Conservation (phyloP, 2,888 invertebrate species). For the Anaspis maculata region DNA sequence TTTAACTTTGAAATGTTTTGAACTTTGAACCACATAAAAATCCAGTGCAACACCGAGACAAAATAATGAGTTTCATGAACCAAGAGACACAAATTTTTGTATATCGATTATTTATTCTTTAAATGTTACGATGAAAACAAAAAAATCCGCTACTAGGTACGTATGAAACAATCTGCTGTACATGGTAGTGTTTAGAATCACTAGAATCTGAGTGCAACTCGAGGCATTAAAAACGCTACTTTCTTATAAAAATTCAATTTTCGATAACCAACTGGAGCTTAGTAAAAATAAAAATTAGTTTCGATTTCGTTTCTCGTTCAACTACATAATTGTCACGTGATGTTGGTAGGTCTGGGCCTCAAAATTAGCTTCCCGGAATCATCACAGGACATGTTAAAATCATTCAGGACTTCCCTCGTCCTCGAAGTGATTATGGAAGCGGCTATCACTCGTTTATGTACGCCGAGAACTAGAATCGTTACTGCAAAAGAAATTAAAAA, state of each 20-base stretch:
- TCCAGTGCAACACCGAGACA: too few relatives aligned
- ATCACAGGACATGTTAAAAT: conserved; percentile 98
- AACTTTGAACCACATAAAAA: too few relatives aligned
- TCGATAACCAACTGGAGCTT: conserved; percentile 4
- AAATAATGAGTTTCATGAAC: too few relatives aligned
- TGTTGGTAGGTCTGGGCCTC: conserved; percentile 68
- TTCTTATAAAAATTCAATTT: conserved; percentile 10
- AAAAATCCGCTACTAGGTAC: too few relatives aligned
- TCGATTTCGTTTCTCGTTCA: conserved; percentile 6
- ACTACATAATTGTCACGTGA: conserved; percentile 41
- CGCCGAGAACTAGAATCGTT: conserved; percentile 81
- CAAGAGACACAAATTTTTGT: too few relatives aligned
- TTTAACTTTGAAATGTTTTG: too few relatives aligned
- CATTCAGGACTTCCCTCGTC: conserved; percentile 80
- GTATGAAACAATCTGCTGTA: too few relatives aligned
- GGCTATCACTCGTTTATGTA: conserved; percentile 93
- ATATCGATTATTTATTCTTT: too few relatives aligned
- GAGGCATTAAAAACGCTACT: not conserved
- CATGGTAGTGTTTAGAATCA: too few relatives aligned
- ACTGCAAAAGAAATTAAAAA: conserved; percentile 48
- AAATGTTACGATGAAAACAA: too few relatives aligned
- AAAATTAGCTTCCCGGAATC: conserved; percentile 93
- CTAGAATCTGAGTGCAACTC: too few relatives aligned
- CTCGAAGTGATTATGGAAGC: conserved; percentile 92
- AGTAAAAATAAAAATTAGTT: conserved; percentile 11